Conservation (phyloP, 2,113 vertebrate species). For the Hippolais icterina region DNA sequence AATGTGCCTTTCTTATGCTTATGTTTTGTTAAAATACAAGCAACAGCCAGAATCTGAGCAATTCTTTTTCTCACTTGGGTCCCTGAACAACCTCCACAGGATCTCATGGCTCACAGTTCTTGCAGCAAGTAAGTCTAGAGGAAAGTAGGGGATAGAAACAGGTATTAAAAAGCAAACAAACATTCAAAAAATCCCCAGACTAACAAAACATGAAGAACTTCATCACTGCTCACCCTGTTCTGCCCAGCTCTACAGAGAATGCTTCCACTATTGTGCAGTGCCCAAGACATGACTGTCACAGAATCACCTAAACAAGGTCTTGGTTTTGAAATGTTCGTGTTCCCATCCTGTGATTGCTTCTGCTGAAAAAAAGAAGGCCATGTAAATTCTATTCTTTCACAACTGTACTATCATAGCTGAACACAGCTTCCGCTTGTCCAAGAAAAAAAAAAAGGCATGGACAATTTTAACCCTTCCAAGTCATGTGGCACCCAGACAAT, state of each 20-base stretch:
- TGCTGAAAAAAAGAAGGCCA: background rate
- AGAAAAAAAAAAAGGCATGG: background rate
- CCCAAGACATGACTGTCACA: background rate
- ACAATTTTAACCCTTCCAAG: background rate
- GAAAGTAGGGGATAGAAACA: background rate
- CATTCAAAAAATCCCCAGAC: background rate
- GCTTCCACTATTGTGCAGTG: background rate
- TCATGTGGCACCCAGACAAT: background rate
- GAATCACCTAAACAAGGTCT: background rate
- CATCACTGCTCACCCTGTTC: background rate
- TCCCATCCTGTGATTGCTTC: background rate
- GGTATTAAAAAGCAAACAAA: background rate
- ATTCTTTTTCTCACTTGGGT: background rate
- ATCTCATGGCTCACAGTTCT: background rate
- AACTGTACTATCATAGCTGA: background rate
- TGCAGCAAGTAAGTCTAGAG: background rate
- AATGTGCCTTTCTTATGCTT: background rate
- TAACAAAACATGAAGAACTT: background rate
- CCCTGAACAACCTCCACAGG: background rate
- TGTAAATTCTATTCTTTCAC: background rate
- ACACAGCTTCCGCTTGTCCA: background rate
- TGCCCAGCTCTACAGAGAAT: background rate
- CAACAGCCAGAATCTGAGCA: background rate
- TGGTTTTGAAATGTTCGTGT: background rate
- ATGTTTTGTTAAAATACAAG: background rate